Evolutionary conservation across 2,888 invertebrate species (phyloP), one percentile per base, ranked within the genome.

Genomic region (Stenichneumon culpator): DNA sequence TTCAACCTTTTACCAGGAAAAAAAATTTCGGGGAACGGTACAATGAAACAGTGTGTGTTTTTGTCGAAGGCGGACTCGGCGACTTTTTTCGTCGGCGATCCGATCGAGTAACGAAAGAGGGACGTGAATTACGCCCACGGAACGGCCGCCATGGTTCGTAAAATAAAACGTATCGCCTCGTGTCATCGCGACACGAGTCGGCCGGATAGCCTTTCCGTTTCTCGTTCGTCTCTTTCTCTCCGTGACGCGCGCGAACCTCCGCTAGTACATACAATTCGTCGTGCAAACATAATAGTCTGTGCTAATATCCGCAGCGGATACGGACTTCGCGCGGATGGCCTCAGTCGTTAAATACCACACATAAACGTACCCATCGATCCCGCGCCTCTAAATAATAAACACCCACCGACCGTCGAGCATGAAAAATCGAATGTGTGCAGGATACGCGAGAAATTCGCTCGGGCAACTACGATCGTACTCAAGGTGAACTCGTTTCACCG

Each of bases 401-500:
- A 50, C 3, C 47, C 50, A 32, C 63, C 74, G 74, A 74, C 63
- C 22, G 14, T 14, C 63, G 47, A 63, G 28, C 32, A n/a, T 14
- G 19, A 70, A 32, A 50, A 75, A 75, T 75, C 50, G n/a, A 28
- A 14, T 36, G 44, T 69, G 16, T 28, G 28, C 69, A 28, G 16
- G 5, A n/a, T 16, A 47, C 28, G 60, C 52, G 60, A 22, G 52
- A 28, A 50, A 57, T 28, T 28, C 22, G 16, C 28, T 28, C 60
- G 60, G 5, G 6, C 22, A 32, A 16, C 32, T 16, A 16, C 57
- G 22, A 57, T 57, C 9, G 6, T 6, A 68, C 22, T 68, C 75
- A 83, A 80, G 83, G 79, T 70, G 50, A 83, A 79, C 83, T 11
- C 74, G 83, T 83, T 83, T 80, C 79, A 68, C 54, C 22, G 67